Base-by-base conservation (phyloP, 1,140 invertebrate genomes). In the Heterodera schachtii region DNA sequence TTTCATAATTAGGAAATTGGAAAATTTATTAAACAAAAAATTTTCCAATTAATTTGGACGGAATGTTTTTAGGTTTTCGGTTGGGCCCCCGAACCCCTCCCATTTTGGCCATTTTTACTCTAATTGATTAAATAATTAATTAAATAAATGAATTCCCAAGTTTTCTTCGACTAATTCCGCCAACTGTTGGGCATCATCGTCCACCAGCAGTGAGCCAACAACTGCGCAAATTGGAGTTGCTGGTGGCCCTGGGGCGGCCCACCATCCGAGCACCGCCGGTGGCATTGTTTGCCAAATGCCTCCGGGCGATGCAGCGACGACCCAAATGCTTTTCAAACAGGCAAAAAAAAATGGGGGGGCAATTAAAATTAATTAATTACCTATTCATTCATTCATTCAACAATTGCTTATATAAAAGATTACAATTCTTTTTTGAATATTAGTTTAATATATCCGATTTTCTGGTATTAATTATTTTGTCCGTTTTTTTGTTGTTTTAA, bases 291-390 rank as follows among this genome's bases (percentile, higher is more conserved):
- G 69, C 31, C 31, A n/a, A 11, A 71, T 71, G 21, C 41, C 69
- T 4, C 21, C 69, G 69, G 44, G 44, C 44, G 69, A 71, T 19
- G 69, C 69, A 43, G 69, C 41, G 9, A 46, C 69, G 9, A 46
- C 69, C 11, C 69, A 71, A 71, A 71, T 71, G 69, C 69, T 43
- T 46, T 71, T 71, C 69, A 71, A 71, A 71, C 31, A 43, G 69
- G 69, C 31, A 31, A 71, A 19, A 9, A 7, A 9, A 3, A 21
- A 31, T 31, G 0, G 44, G 31, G 21, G n/a, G 69, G 41, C 67
- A 70, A 13, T 43, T 11, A 31, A 71, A 71, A 31, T 46, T 43
- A 11, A 71, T 41, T 41, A 31, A 64, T 11, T 19, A 19, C 19
- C 57, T 19, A 64, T 19, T 5, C 57, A 64, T 19, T 3, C 57